Percentiles rank a stretch among this genome's conserved stretches.
phyloP scores from a whole-genome alignment of 2,888 invertebrate species.

The Arenicola marina region DNA sequence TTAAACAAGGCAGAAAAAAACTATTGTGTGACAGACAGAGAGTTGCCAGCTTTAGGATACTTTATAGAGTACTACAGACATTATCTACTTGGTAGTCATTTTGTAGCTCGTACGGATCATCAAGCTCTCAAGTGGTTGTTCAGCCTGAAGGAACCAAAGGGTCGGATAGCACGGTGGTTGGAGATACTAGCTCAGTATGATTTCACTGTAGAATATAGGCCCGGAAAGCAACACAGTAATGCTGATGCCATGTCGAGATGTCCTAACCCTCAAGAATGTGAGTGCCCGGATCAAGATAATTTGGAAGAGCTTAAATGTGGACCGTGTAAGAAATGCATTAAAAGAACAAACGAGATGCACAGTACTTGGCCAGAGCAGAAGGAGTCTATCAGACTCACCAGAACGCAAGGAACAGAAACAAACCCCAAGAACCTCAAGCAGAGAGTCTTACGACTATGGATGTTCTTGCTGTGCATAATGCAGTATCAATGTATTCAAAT shows the following conservation, averaged over 20 bases:
- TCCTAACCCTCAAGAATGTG: neutral
- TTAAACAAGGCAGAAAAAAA: slow-evolving; percentile 15
- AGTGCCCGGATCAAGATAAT: neutral
- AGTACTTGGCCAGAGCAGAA: too few relatives aligned
- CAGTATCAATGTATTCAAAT: too few relatives aligned
- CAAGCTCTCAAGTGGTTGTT: slow-evolving; percentile 15
- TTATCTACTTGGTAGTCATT: slow-evolving; percentile 17
- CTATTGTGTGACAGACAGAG: too few relatives aligned
- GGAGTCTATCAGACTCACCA: too few relatives aligned
- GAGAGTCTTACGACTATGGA: too few relatives aligned
- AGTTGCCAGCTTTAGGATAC: slow-evolving; percentile 21
- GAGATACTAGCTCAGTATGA: neutral
- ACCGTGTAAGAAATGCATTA: slow-evolving; percentile 5
- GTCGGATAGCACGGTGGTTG: slow-evolving; percentile 8
- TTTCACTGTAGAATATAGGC: neutral
- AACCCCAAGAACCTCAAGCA: too few relatives aligned
- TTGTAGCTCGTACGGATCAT: slow-evolving; percentile 24
- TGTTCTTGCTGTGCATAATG: too few relatives aligned
- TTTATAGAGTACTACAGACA: slow-evolving; percentile 19
- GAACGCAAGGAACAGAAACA: too few relatives aligned
- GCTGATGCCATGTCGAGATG: slow-evolving; percentile 8
- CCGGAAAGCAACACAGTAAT: slow-evolving; percentile 3
- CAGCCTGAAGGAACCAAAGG: slow-evolving; percentile 3
- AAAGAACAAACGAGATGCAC: neutral
- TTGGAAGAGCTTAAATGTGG: slow-evolving; percentile 2